Conservation (phyloP, 2,797 vertebrate species). For the Acestrorhynchus altus region DNA sequence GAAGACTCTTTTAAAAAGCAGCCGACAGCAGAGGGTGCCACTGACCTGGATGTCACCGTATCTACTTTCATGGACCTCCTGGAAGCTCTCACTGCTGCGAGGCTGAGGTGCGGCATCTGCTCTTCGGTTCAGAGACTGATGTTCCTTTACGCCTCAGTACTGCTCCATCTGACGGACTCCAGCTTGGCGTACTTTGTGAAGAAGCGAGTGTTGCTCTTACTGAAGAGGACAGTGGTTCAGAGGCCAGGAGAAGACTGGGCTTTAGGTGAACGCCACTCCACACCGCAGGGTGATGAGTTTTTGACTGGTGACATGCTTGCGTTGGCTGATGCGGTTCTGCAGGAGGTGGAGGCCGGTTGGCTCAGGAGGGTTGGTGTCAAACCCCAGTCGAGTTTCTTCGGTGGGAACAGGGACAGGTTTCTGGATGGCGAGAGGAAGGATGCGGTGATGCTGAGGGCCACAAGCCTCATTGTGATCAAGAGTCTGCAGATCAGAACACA, state of each 20-base stretch:
- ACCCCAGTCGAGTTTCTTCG: constrained; percentile 76
- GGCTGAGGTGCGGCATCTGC: constrained; percentile 57
- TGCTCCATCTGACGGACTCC: constrained; percentile 69
- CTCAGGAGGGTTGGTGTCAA: constrained; percentile 72
- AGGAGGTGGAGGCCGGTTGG: constrained; percentile 74
- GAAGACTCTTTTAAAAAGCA: constrained; percentile 7
- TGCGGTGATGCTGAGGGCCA: constrained; percentile 82
- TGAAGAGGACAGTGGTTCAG: constrained; percentile 84
- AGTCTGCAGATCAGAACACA: constrained; percentile 82
- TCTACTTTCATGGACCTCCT: constrained; percentile 82
- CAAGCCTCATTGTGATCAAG: constrained; percentile 86
- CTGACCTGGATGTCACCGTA: constrained; percentile 61
- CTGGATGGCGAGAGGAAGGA: constrained; percentile 65
- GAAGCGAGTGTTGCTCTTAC: constrained; percentile 80
- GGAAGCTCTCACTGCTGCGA: constrained; percentile 81
- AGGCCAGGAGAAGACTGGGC: constrained; percentile 83
- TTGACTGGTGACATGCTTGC: constrained; percentile 67
- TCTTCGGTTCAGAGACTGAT: constrained; percentile 76
- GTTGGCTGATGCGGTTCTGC: constrained; percentile 75
- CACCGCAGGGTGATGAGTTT: not conserved
- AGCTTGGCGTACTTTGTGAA: constrained; percentile 77
- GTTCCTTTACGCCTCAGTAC: constrained; percentile 67
- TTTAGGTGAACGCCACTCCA: constrained; percentile 22
- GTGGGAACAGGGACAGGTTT: constrained; percentile 66
- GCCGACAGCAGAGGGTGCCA: not conserved